Conservation (phyloP, 2,797 vertebrate species). For the Enteromius trimaculatus region DNA sequence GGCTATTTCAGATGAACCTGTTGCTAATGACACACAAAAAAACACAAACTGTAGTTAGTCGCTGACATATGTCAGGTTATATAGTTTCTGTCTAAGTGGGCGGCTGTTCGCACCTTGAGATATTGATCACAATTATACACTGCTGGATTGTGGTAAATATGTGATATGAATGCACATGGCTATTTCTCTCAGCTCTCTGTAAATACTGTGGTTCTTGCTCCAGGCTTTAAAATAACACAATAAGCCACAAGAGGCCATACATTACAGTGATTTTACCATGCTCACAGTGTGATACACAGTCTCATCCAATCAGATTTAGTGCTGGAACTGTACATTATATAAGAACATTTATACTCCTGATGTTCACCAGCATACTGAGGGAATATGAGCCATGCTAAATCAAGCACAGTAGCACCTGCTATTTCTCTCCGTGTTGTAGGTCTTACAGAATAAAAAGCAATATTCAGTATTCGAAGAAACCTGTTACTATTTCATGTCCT, state of each 20-base stretch:
- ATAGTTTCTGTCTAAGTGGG: background rate
- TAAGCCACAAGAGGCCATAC: conserved; percentile 38
- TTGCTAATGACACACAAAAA: background rate
- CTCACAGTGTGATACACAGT: background rate
- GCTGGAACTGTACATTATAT: background rate
- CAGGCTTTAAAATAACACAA: conserved; percentile 55
- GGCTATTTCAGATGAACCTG: background rate
- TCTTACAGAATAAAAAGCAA: conserved; percentile 71
- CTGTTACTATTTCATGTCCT: background rate
- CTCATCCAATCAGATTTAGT: conserved; percentile 14
- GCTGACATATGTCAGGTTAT: background rate
- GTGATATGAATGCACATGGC: conserved; percentile 17
- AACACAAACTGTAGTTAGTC: background rate
- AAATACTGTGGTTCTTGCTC: conserved; percentile 44
- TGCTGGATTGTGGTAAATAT: conserved; percentile 22
- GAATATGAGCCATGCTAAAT: conserved; percentile 77
- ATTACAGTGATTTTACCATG: conserved; percentile 23
- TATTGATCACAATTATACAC: conserved; percentile 23
- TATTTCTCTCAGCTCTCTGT: conserved; percentile 27
- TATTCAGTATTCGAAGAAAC: background rate
- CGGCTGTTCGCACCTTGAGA: background rate
- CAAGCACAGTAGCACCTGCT: conserved; percentile 67
- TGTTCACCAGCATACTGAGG: conserved; percentile 73
- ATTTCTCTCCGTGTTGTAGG: conserved; percentile 44
- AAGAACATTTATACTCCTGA: conserved; percentile 76